Conservation (phyloP, 2,888 invertebrate genomes). For the Camponotus fellah region DNA sequence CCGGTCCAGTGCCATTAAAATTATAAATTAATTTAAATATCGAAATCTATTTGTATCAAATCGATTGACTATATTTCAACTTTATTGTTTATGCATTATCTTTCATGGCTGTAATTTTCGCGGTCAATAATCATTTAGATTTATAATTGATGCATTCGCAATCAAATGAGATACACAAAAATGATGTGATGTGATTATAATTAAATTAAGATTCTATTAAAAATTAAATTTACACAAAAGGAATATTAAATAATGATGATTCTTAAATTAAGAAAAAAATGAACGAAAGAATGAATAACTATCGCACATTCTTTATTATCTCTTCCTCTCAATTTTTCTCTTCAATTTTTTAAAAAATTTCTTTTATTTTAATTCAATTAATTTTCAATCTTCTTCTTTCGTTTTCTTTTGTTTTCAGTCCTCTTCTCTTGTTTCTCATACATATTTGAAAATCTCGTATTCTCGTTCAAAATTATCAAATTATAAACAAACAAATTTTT, state of each 20-base stretch:
- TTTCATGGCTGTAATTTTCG: conserved; percentile 9
- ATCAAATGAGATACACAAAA: not conserved
- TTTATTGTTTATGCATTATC: not conserved
- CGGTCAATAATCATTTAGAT: conserved; percentile 6
- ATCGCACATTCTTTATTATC: not conserved
- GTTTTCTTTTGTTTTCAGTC: too few species aligned
- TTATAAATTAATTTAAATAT: not conserved
- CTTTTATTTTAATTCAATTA: not conserved
- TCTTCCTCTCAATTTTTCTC: not conserved
- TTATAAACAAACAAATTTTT: conserved; percentile 17
- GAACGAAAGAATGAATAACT: too few species aligned
- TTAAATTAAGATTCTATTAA: not conserved
- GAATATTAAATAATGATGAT: not conserved
- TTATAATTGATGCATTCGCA: not conserved
- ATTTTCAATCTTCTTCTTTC: conserved; percentile 1
- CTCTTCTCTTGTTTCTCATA: too few species aligned
- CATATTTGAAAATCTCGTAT: not conserved
- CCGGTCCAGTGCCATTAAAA: not conserved
- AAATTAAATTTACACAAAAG: not conserved
- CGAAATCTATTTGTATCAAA: conserved; percentile 5
- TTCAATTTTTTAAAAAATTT: not conserved
- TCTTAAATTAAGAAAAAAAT: not conserved
- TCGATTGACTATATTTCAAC: not conserved
- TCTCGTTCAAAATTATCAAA: not conserved
- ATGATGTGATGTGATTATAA: not conserved